Evolutionary conservation across 2,888 invertebrate species (phyloP).

Genomic region (Catotricha subobsoleta): DNA sequence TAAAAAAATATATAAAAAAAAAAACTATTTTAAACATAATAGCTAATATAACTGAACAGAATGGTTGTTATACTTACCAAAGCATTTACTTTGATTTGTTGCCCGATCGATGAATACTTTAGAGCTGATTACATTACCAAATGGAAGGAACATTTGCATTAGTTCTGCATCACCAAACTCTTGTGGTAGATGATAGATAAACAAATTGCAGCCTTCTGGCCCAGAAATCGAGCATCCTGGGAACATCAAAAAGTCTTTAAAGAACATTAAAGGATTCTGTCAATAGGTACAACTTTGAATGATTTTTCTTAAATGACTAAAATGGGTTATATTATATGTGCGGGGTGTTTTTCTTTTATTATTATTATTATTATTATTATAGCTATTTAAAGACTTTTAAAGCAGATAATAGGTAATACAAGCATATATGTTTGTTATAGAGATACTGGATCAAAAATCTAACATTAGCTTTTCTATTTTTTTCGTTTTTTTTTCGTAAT

Average conservation of each 20-base stretch:
- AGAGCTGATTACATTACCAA: conserved; percentile 98
- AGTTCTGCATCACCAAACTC: conserved; percentile 98
- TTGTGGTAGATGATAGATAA: conserved; percentile 99
- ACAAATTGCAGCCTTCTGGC: conserved; percentile 99
- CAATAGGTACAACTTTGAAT: conserved; percentile 9
- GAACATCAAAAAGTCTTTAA: conserved; percentile 53
- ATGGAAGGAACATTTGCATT: conserved; percentile 99
- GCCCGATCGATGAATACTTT: conserved; percentile 99
- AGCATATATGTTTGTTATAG: too few species aligned
- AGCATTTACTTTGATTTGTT: conserved; percentile 99
- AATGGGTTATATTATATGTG: too few species aligned
- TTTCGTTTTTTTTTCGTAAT: not conserved
- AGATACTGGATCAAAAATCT: too few species aligned
- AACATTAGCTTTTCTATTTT: not conserved
- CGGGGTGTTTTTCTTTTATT: too few species aligned
- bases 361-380: too few species aligned
- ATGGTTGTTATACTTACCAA: conserved; percentile 86
- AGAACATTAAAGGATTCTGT: conserved; percentile 26
- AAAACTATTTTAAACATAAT: not conserved
- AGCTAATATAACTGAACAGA: not conserved
- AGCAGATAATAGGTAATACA: too few species aligned
- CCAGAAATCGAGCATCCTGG: conserved; percentile 92
- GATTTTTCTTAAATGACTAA: too few species aligned
- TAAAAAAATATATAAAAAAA: not conserved
- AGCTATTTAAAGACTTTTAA: too few species aligned